Percentiles rank a stretch among this genome's conserved stretches.
phyloP scores from a whole-genome alignment of 1,140 invertebrate genomes.

The Trichonephila inaurata region DNA sequence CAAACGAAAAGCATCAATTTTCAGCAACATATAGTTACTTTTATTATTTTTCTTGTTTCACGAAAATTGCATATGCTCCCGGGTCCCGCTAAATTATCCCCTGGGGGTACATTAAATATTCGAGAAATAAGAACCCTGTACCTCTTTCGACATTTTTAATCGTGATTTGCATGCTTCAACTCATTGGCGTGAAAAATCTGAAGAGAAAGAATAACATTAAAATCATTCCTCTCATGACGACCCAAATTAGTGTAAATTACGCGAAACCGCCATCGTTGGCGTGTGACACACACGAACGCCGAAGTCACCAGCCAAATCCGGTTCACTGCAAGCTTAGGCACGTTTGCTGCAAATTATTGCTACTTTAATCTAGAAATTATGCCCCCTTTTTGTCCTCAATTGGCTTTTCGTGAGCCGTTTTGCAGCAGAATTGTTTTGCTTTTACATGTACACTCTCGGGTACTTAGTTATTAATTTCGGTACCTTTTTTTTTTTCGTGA shows the following conservation, averaged over 20 bases:
- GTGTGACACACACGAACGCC: conserved; percentile 31
- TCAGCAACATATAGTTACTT: neutral
- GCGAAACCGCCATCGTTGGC: conserved; percentile 18
- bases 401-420: conserved; percentile 54
- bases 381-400: conserved; percentile 39
- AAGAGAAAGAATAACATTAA: neutral
- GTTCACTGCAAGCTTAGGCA: conserved; percentile 31
- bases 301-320: conserved; percentile 10
- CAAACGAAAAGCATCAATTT: neutral
- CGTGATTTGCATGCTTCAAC: neutral
- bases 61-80: neutral
- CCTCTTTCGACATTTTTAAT: neutral
- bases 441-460: neutral
- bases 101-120: neutral
- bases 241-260: conserved; percentile 16
- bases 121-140: neutral
- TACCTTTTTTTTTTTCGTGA: neutral
- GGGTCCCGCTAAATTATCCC: neutral
- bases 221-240: neutral
- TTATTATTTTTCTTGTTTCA: neutral
- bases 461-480: conserved; percentile 16
- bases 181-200: neutral
- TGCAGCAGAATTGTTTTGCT: neutral
- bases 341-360: conserved; percentile 44
- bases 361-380: conserved; percentile 59